Conservation (phyloP, 2,888 invertebrate genomes). For the Ophion obscuratus region DNA sequence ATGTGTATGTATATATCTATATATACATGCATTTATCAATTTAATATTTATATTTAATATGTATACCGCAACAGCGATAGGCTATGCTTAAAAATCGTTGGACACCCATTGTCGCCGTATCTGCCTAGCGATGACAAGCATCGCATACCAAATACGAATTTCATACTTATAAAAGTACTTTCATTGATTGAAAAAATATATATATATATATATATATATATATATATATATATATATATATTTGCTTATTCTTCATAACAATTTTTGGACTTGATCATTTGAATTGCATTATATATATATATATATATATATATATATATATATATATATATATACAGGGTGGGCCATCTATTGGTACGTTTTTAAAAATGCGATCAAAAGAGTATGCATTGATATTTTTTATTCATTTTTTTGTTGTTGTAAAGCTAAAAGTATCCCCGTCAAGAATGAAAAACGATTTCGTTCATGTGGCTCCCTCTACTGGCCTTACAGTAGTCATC, state of each 20-base stretch:
- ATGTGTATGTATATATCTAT: constrained; percentile 73
- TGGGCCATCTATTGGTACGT: too few species aligned
- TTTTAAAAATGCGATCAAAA: too few species aligned
- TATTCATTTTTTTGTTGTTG: too few species aligned
- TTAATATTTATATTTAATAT: constrained; percentile 72
- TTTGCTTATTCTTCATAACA: neutral
- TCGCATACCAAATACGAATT: neutral
- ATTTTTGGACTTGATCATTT: neutral
- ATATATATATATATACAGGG: too few species aligned
- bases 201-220: neutral
- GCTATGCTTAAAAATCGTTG: constrained; percentile 61
- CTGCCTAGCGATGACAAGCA: constrained; percentile 81
- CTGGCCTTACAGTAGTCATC: too few species aligned
- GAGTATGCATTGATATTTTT: too few species aligned
- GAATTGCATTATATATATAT: neutral
- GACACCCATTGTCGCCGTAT: constrained; percentile 71
- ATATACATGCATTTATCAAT: constrained; percentile 69
- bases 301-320: too few species aligned
- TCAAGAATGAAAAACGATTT: too few species aligned
- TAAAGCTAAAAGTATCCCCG: too few species aligned
- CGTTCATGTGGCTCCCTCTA: too few species aligned
- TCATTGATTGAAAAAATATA: neutral
- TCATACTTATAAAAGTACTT: neutral
- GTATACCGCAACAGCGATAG: constrained; percentile 77
- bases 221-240: too few species aligned